These are phyloP conservation scores for Xanthorhoe designata DNA, from an alignment of 2,888 invertebrate species.

Conservation along the genomic window DNA sequence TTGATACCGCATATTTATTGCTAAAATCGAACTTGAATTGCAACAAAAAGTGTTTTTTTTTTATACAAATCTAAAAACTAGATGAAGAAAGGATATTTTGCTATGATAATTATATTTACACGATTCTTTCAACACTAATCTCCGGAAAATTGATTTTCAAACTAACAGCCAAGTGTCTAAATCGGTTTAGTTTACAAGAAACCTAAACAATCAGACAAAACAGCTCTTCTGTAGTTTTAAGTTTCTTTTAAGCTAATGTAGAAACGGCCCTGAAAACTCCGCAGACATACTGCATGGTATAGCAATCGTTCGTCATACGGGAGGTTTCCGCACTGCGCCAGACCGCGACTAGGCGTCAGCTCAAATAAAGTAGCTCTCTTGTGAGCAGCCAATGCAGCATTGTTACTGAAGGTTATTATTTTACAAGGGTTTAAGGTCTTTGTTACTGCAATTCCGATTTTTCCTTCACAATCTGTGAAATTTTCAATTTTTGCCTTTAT, in stretches of 20 bases:
- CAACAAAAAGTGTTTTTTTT: too few relatives aligned
- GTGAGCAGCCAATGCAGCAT: neutral
- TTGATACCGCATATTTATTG: too few relatives aligned
- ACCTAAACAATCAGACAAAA: neutral
- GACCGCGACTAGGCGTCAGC: slow-evolving; percentile 8
- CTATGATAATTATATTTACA: too few relatives aligned
- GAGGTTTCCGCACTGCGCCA: slow-evolving; percentile 26
- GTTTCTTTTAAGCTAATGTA: neutral
- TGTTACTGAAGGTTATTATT: neutral
- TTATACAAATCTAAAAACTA: too few relatives aligned
- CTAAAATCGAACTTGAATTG: too few relatives aligned
- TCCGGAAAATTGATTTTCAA: neutral
- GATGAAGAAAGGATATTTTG: too few relatives aligned
- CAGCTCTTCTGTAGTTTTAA: neutral
- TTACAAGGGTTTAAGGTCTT: neutral
- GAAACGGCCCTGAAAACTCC: slow-evolving; percentile 8
- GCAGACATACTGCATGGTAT: slow-evolving; percentile 12
- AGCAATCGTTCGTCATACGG: slow-evolving; percentile 11
- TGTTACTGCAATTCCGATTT: neutral
- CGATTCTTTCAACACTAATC: neutral
- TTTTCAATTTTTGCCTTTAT: neutral
- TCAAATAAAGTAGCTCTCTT: slow-evolving; percentile 22
- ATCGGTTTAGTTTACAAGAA: neutral
- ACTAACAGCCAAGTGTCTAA: neutral
- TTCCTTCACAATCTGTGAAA: neutral